These are phyloP conservation scores for Patella ulyssiponensis DNA, from an alignment of 2,888 invertebrate species.

Conservation along the genomic window DNA sequence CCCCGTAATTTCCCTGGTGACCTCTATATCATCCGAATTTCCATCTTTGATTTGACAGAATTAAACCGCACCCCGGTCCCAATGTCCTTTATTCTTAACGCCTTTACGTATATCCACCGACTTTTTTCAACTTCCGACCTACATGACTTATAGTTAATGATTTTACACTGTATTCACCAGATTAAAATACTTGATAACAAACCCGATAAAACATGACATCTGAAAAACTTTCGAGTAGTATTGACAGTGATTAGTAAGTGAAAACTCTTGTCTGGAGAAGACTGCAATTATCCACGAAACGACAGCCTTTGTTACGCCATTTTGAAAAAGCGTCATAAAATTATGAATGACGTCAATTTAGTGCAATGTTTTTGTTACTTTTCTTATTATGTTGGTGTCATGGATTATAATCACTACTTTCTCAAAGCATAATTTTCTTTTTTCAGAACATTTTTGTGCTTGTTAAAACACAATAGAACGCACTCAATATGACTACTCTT, in stretches of 20 bases:
- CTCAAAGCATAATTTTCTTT: no score
- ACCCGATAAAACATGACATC: background rate
- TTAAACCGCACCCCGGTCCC: no score
- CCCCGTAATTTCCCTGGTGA: no score
- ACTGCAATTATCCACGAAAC: background rate
- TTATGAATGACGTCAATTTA: constrained; percentile 7
- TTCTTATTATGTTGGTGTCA: constrained; percentile 5
- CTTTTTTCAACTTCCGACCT: no score
- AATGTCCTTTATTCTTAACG: no score
- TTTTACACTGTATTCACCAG: background rate
- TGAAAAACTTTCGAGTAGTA: background rate
- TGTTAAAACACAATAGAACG: no score
- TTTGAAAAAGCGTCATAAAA: constrained; percentile 9
- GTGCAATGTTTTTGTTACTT: constrained; percentile 7
- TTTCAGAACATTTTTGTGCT: no score
- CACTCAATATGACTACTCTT: background rate
- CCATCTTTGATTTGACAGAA: no score
- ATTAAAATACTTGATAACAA: background rate
- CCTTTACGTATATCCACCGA: no score
- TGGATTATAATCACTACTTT: background rate
- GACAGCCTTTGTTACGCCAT: constrained; percentile 10
- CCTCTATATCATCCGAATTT: no score
- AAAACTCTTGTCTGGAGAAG: background rate
- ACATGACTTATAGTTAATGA: no score
- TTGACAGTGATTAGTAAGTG: background rate